Base-by-base conservation (phyloP, 2,113 vertebrate species). In the Coracopsis vasa region DNA sequence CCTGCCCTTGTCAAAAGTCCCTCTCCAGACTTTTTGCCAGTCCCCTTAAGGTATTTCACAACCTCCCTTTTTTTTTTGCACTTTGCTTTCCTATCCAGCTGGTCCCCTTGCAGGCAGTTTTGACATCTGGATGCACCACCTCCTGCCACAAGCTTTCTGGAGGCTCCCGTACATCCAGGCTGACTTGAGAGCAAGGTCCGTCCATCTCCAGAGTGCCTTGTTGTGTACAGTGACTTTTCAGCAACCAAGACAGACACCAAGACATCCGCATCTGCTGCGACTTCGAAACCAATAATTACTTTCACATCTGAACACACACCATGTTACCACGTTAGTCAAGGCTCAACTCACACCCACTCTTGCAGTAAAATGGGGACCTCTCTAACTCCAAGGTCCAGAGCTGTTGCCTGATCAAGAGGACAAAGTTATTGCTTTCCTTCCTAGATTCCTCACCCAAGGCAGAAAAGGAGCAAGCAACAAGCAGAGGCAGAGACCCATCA, bases 221-320 rank as follows among this genome's bases (percentile, higher is more conserved):
- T 1, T 29, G 41, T 10, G 5, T 4, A 1, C 23, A 28, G 31
- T 6, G 28, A 92, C 33, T 50, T 35, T n/a, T 11, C 31, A 58
- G 13, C 25, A 41, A 16, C n/a, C 31, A 33, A 45, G 39, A 60
- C 4, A 20, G 21, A 13, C 27, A 11, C 6, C 2, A 0, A 53
- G 29, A 62, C 8, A 5, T 6, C 53, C 18, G 25, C 21, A 41
- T 33, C 74, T 65, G 37, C 67, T 84, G 54, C 6, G 0, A 31
- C 16, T 21, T 23, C 4, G 27, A 62, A 84, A 47, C n/a, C 50
- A 35, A 54, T n/a, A 31, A 20, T 1, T 0, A 15, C 31, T 67
- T 48, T 8, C 20, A 23, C 0, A 0, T 18, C 77, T 10, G 0
- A 41, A 42, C 4, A 0, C 11, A 3, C 9, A 4, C 33, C 16